Conservation (phyloP, 1,140 invertebrate species). For the Drosophila kanapiae region DNA sequence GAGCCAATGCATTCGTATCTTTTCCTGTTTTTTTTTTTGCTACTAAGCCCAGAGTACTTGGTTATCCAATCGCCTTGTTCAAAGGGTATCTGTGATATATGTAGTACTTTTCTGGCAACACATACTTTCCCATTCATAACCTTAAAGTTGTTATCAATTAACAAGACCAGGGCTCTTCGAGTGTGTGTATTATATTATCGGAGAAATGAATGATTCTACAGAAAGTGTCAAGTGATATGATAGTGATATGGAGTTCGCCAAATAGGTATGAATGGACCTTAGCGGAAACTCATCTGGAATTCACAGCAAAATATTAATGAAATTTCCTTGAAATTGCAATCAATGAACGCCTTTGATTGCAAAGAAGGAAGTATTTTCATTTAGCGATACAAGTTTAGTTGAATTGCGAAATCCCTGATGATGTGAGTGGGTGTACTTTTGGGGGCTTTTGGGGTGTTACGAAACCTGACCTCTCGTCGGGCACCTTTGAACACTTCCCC, state of each 20-base stretch:
- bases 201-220: slow-evolving; percentile 15
- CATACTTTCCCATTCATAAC: slow-evolving; percentile 1
- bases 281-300: slow-evolving; percentile 7
- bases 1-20: slow-evolving; percentile 7
- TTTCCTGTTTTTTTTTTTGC: neutral
- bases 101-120: neutral
- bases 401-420: neutral
- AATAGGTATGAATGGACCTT: slow-evolving; percentile 7
- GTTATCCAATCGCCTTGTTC: neutral
- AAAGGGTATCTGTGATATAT: neutral
- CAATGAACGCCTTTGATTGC: slow-evolving; percentile 1
- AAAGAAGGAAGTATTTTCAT: neutral
- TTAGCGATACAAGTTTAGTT: neutral
- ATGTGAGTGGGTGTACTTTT: neutral
- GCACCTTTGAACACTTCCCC: slow-evolving; percentile 10
- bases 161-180: slow-evolving; percentile 5
- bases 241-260: neutral
- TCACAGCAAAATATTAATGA: neutral
- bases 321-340: slow-evolving; percentile 2
- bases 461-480: slow-evolving; percentile 24
- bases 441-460: slow-evolving; percentile 11
- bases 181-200: slow-evolving; percentile 19
- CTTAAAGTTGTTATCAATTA: slow-evolving; percentile 7
- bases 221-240: slow-evolving; percentile 11
- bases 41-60: neutral